Percentiles rank a stretch among this genome's conserved stretches.
These are phyloP conservation scores for Cyanoderma ruficeps DNA, from an alignment of 2,113 vertebrate species.

Conservation along the genomic window DNA sequence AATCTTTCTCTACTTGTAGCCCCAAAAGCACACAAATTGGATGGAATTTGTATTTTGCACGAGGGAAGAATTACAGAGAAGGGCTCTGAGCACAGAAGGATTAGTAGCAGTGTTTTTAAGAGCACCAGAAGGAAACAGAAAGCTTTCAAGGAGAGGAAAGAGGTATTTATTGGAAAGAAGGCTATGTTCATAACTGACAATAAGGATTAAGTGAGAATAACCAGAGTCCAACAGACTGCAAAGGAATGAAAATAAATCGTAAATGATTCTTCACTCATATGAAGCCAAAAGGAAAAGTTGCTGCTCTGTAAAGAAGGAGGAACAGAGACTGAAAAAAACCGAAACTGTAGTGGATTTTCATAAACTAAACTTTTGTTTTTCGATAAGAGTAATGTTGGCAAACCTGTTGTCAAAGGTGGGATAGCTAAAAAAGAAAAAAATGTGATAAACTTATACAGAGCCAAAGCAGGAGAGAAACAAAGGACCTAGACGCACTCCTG, in stretches of 20 bases:
- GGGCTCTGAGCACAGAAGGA: background rate
- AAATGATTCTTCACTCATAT: background rate
- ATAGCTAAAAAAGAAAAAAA: background rate
- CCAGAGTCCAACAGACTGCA: background rate
- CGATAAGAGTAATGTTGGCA: background rate
- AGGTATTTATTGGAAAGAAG: background rate
- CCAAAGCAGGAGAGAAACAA: background rate
- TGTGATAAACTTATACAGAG: accelerated
- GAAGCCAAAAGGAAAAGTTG: background rate
- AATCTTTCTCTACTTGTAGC: background rate
- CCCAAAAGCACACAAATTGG: background rate
- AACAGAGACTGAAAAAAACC: background rate
- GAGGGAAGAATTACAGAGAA: background rate
- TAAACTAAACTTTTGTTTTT: background rate
- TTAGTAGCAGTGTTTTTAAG: background rate
- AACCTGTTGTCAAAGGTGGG: background rate
- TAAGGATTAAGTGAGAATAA: background rate
- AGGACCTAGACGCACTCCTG: accelerated
- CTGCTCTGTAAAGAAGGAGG: background rate
- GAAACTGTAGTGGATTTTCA: background rate
- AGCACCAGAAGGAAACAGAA: background rate
- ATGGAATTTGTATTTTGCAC: background rate
- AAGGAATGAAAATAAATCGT: background rate
- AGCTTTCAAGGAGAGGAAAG: background rate
- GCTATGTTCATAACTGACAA: background rate